A percentile compares a stretch with the other conserved stretches of the same genome.
These are phyloP conservation scores for Hemistola chrysoprasaria DNA, from an alignment of 2,888 invertebrate genomes.

Conservation along the genomic window DNA sequence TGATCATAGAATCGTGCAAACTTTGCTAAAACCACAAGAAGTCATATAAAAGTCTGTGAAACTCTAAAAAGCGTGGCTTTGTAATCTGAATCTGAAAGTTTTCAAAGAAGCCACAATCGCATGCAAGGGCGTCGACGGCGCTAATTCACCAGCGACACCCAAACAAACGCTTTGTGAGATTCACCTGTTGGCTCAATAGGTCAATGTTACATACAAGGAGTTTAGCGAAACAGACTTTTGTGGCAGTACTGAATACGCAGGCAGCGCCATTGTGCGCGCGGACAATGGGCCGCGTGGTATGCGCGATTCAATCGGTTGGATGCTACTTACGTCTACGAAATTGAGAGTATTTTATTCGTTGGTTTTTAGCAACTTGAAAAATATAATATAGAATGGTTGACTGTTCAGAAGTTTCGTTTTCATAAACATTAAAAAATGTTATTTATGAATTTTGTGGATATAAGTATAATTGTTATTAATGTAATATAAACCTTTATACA, in stretches of 20 bases:
- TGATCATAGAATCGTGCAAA: too few species aligned
- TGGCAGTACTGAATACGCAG: slow-evolving; percentile 63
- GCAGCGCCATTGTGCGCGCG: slow-evolving; percentile 57
- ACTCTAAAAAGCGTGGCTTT: slow-evolving; percentile 7
- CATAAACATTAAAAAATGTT: too few species aligned
- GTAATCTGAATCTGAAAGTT: slow-evolving; percentile 9
- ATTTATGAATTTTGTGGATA: too few species aligned
- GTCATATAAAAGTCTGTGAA: not conserved
- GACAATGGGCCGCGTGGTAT: slow-evolving; percentile 63
- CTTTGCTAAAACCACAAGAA: too few species aligned
- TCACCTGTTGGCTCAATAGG: slow-evolving; percentile 80
- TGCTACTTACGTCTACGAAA: slow-evolving; percentile 66
- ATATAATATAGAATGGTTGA: not conserved
- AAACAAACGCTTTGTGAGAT: slow-evolving; percentile 72
- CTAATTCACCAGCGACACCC: slow-evolving; percentile 70
- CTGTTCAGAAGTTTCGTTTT: too few species aligned
- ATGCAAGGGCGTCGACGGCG: slow-evolving; percentile 35
- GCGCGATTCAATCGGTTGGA: slow-evolving; percentile 69
- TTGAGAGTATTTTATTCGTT: slow-evolving; percentile 55
- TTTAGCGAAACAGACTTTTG: slow-evolving; percentile 78
- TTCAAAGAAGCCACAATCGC: slow-evolving; percentile 24
- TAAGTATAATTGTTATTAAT: too few species aligned
- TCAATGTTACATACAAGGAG: slow-evolving; percentile 79
- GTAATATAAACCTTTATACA: too few species aligned
- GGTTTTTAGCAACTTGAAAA: slow-evolving; percentile 31